Evolutionary conservation across 2,797 vertebrate genomes (phyloP).

Genomic region (Galagoides demidoff): DNA sequence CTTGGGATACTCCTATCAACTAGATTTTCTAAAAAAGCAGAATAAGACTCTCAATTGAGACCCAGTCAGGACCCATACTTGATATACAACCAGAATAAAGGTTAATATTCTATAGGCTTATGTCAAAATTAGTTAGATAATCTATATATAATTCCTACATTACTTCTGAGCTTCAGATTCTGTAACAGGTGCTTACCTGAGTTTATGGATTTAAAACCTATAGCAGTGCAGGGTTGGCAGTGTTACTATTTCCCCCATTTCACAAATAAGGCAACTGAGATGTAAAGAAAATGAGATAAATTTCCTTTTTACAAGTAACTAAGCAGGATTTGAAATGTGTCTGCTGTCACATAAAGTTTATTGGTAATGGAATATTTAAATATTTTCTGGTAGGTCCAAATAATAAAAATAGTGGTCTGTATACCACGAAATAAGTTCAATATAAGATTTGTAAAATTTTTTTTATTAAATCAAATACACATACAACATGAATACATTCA

Average conservation of each 20-base stretch:
- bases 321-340: not conserved
- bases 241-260: not conserved
- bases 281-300: not conserved
- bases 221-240: not conserved
- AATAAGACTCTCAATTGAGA: not conserved
- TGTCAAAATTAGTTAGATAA: not conserved
- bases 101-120: not conserved
- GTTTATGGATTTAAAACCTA: not conserved
- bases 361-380: not conserved
- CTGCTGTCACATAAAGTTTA: not conserved
- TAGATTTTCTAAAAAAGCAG: not conserved
- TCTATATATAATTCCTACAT: not conserved
- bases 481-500: too few relatives aligned
- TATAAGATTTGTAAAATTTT: not conserved
- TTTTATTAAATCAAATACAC: too few relatives aligned
- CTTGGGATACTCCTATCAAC: accelerated
- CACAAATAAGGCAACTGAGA: not conserved
- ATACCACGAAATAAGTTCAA: not conserved
- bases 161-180: not conserved
- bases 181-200: not conserved
- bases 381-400: not conserved
- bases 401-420: not conserved
- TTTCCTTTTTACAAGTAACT: not conserved
- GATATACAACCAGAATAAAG: not conserved
- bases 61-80: accelerated